These are phyloP conservation scores for Phymanthus crucifer DNA, from an alignment of 92 coral and sea anemone species.

Conservation along the genomic window DNA sequence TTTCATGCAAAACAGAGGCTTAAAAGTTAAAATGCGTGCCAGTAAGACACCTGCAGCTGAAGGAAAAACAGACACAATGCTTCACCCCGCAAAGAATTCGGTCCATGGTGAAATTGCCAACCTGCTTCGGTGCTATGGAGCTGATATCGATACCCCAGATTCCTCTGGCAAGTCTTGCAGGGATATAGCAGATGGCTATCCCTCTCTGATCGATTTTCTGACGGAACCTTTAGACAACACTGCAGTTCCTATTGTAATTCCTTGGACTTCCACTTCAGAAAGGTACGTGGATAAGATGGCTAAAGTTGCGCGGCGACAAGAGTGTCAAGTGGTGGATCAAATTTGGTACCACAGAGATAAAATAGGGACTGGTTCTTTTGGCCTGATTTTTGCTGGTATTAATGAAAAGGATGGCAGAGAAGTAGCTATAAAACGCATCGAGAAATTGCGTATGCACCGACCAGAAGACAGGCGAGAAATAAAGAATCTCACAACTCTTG, in stretches of 20 bases:
- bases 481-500: constrained; percentile 11
- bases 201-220: not conserved
- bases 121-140: constrained; percentile 10
- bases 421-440: constrained; percentile 38
- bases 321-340: not conserved
- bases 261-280: constrained; percentile 19
- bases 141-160: not conserved
- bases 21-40: not conserved
- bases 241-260: not conserved
- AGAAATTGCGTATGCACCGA: not conserved
- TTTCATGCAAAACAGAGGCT: not conserved
- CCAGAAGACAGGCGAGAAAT: constrained; percentile 26
- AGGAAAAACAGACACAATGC: not conserved
- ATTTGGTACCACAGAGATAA: constrained; percentile 5
- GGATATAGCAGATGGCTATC: not conserved
- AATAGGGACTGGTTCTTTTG: constrained; percentile 36
- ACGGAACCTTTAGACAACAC: not conserved
- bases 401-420: constrained; percentile 31
- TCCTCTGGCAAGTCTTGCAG: not conserved
- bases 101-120: not conserved
- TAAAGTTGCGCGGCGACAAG: constrained; percentile 29
- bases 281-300: not conserved
- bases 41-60: not conserved
- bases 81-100: not conserved
- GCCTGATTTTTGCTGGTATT: constrained; percentile 31